Percentiles rank a stretch among this genome's conserved stretches.
These are phyloP conservation scores for Peromyscus polionotus DNA, from an alignment of 2,113 vertebrate species.

Conservation along the genomic window DNA sequence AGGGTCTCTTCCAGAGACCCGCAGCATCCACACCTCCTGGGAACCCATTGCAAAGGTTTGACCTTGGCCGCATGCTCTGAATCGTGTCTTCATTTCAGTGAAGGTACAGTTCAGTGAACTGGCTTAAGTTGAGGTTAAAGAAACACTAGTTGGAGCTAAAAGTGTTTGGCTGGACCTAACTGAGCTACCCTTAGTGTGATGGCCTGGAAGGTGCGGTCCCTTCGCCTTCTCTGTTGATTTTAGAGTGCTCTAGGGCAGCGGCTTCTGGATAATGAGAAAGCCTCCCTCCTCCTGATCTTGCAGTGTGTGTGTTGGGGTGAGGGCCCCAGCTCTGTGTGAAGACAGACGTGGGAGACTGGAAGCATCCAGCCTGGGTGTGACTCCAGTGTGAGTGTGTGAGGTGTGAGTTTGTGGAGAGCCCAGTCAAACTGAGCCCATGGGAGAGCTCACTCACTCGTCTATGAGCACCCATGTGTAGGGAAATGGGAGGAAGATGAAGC, in stretches of 20 bases:
- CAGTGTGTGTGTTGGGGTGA: not conserved
- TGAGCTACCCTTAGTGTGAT: accelerated
- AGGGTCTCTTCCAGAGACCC: not conserved
- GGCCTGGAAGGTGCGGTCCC: not conserved
- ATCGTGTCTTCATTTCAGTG: not conserved
- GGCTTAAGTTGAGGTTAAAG: not conserved
- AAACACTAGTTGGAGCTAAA: not conserved
- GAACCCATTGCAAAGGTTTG: not conserved
- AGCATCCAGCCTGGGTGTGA: not conserved
- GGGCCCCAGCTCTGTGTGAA: not conserved
- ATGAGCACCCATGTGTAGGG: not conserved
- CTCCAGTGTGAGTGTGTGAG: too few relatives aligned
- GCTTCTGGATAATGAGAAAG: not conserved
- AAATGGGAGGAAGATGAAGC: not conserved
- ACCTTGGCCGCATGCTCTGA: not conserved
- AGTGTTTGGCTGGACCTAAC: not conserved
- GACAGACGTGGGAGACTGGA: accelerated
- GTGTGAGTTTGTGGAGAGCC: not conserved
- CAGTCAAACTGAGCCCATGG: accelerated
- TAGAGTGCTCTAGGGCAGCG: too few relatives aligned
- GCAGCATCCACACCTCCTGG: not conserved
- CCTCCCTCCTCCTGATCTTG: not conserved
- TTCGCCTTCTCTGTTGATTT: not conserved
- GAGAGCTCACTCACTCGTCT: too few relatives aligned
- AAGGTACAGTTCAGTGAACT: not conserved